A percentile compares a stretch with the other conserved stretches of the same genome.
These are phyloP conservation scores for Anarrhichthys ocellatus DNA, from an alignment of 2,113 vertebrate species.

Conservation along the genomic window DNA sequence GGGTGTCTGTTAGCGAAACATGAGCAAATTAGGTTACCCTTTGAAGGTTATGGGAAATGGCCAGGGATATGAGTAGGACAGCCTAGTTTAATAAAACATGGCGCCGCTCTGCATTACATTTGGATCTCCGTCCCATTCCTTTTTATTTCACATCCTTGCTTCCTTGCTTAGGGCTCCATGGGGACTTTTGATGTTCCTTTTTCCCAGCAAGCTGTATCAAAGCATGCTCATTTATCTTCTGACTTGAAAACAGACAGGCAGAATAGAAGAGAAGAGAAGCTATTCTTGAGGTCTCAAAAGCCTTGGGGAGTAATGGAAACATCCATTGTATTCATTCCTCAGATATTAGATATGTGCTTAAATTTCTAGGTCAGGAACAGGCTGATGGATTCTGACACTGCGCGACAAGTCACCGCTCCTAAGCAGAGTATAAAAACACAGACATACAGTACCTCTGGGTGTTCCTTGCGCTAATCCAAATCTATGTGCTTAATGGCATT, in stretches of 20 bases:
- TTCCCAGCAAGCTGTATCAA: slow-evolving; percentile 60
- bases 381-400: slow-evolving; percentile 66
- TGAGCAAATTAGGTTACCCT: slow-evolving; percentile 20
- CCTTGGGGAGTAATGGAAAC: slow-evolving; percentile 57
- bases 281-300: slow-evolving; percentile 61
- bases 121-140: slow-evolving; percentile 33
- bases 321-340: slow-evolving; percentile 64
- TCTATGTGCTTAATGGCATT: slow-evolving; percentile 39
- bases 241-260: slow-evolving; percentile 70
- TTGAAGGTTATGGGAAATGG: slow-evolving; percentile 54
- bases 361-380: slow-evolving; percentile 72
- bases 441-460: slow-evolving; percentile 61
- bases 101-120: slow-evolving; percentile 41
- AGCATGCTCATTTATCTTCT: slow-evolving; percentile 75
- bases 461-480: slow-evolving; percentile 50
- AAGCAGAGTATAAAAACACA: slow-evolving; percentile 55
- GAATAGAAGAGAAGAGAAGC: slow-evolving; percentile 47
- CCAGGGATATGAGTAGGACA: slow-evolving; percentile 37
- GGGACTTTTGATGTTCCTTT: slow-evolving; percentile 57
- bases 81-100: slow-evolving; percentile 45
- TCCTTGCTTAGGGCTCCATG: slow-evolving; percentile 46
- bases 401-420: slow-evolving; percentile 44
- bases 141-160: slow-evolving; percentile 54
- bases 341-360: slow-evolving; percentile 65
- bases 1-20: slow-evolving; percentile 14